Conservation (phyloP, 1,140 invertebrate species). For the Melanaphis sacchari region DNA sequence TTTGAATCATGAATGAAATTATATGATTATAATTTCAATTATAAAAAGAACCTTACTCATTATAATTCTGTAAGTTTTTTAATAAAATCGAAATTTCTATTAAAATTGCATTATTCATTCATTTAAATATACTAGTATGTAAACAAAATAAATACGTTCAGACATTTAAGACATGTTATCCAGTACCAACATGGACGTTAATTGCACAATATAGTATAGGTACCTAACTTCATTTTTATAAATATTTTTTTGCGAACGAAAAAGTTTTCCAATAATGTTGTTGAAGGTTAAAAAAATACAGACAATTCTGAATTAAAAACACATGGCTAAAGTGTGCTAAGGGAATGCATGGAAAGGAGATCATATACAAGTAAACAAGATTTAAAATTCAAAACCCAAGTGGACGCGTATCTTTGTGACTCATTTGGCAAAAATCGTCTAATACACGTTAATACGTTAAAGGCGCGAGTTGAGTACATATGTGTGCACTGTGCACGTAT, state of each 20-base stretch:
- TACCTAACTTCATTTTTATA: neutral
- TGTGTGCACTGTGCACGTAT: neutral
- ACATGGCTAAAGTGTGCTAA: neutral
- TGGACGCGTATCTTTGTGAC: neutral
- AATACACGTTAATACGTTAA: neutral
- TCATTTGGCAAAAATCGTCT: neutral
- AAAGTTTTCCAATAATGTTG: slow-evolving; percentile 22
- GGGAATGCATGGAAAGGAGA: accelerated
- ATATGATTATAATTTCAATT: neutral
- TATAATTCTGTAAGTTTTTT: neutral
- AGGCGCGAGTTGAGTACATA: neutral
- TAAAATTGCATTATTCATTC: neutral
- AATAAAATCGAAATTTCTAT: neutral
- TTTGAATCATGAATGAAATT: neutral
- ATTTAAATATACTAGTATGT: neutral
- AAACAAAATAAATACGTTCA: neutral
- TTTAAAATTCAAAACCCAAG: neutral
- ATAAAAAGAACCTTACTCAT: neutral
- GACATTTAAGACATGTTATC: neutral
- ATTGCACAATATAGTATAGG: neutral
- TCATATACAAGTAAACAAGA: neutral
- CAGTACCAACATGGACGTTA: neutral
- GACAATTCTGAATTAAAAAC: neutral
- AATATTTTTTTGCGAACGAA: neutral
- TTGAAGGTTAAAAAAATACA: neutral